Evolutionary conservation across 2,888 invertebrate genomes (phyloP).

Genomic region (Leucoma salicis): DNA sequence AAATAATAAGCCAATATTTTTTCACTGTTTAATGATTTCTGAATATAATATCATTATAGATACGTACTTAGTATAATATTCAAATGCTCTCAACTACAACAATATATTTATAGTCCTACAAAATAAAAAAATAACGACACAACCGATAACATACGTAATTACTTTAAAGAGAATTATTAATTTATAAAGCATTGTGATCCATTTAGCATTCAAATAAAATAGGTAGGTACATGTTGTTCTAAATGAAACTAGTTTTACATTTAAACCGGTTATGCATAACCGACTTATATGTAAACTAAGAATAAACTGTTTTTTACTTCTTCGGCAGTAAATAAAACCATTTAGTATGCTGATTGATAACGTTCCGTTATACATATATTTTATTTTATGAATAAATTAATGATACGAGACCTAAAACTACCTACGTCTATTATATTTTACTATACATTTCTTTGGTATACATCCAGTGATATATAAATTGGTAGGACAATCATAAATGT

Average conservation of each 20-base stretch:
- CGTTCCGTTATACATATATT: background rate
- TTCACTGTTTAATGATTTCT: constrained; percentile 70
- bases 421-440: constrained; percentile 18
- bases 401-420: constrained; percentile 22
- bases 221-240: constrained; percentile 6
- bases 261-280: background rate
- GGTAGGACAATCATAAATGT: background rate
- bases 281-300: constrained; percentile 8
- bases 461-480: constrained; percentile 37
- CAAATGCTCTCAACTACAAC: constrained; percentile 56
- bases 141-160: constrained; percentile 48
- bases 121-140: constrained; percentile 62
- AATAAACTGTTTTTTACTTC: background rate
- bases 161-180: constrained; percentile 19
- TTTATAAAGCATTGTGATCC: constrained; percentile 9
- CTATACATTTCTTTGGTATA: constrained; percentile 65
- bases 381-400: constrained; percentile 8
- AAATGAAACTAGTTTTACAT: constrained; percentile 14
- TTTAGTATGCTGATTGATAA: constrained; percentile 12
- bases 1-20: constrained; percentile 38
- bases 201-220: constrained; percentile 24
- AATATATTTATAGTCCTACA: constrained; percentile 49
- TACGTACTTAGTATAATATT: constrained; percentile 73
- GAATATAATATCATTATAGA: constrained; percentile 64
- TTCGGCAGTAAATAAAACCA: constrained; percentile 44